Evolutionary conservation across 2,888 invertebrate species (phyloP), one percentile per base, ranked within the genome.

Genomic region (Glaucopsyche alexis): DNA sequence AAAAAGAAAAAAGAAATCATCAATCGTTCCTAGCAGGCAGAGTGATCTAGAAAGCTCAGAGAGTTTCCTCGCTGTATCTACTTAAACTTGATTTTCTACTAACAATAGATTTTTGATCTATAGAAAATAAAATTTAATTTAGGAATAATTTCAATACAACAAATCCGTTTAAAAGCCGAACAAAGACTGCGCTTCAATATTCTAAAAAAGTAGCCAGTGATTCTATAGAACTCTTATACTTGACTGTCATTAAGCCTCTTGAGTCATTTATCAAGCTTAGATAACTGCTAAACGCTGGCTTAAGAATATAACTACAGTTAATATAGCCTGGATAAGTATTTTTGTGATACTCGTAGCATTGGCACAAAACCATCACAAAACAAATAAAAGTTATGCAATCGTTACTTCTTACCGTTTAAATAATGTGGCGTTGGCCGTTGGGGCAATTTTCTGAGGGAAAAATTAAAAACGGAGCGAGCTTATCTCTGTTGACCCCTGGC

Each of bases 401-500:
- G 8, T 2, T 9, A 83, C 79, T 84, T 82, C 81, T 83, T 81
- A 83, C 85, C 85, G 84, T 88, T 87, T 90, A 88, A 87, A 86
- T 84, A 87, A 82, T 83, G 81, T 84, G 85, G 84, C 87, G 85
- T 87, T 85, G 84, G 85, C 83, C 87, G 85, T 87, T 85, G 84
- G 84, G 86, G 87, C 86, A 87, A 90, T 89, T 87, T 87, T 82
- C 84, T 86, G 84, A 81, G 81, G 81, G 29, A 60, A 87, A 87
- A 88, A 89, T 89, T 89, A 87, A 89, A 89, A 89, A 87, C 14
- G 83, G 83, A 87, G 86, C 84, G 84, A 86, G 85, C 84, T 88
- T 89, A 87, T 87, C 87, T 87, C 83, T 82, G 84, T 81, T 79
- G 80, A 81, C 83, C 83, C 85, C 85, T 82, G 78, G 78, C 82